phyloP scores from a whole-genome alignment of 2,888 invertebrate genomes.

The Drosophila algonquin region DNA sequence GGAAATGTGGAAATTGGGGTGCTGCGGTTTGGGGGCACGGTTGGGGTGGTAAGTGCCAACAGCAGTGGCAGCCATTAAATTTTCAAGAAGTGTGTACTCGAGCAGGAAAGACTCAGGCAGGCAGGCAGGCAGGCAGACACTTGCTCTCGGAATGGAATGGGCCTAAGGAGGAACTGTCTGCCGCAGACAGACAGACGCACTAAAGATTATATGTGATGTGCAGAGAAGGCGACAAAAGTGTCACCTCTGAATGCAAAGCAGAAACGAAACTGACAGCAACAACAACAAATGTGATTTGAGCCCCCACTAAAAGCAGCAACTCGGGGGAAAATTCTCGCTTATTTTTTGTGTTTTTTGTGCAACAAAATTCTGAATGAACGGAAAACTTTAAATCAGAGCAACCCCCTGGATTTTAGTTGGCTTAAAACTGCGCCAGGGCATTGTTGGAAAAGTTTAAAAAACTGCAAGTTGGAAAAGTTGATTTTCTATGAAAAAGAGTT shows the following conservation, averaged over 20 bases:
- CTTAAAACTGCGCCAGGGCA: background rate
- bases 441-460: conserved; percentile 17
- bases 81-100: conserved; percentile 63
- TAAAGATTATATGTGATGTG: conserved; percentile 31
- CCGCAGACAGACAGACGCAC: conserved; percentile 32
- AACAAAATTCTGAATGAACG: background rate
- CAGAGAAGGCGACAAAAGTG: conserved; percentile 42
- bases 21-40: conserved; percentile 4
- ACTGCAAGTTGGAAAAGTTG: conserved; percentile 6
- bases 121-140: conserved; percentile 28
- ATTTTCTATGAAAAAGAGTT: background rate
- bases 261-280: background rate
- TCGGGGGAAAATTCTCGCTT: background rate
- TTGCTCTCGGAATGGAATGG: background rate
- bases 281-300: background rate
- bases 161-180: background rate
- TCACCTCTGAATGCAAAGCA: conserved; percentile 14
- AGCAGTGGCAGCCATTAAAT: conserved; percentile 76
- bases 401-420: conserved; percentile 14
- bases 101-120: conserved; percentile 43
- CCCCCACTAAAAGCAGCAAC: background rate
- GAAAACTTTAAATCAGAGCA: conserved; percentile 8
- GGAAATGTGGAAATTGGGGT: background rate
- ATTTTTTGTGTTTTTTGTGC: background rate
- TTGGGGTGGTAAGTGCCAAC: conserved; percentile 63